phyloP scores from a whole-genome alignment of 2,113 vertebrate species.

The Chloropsis cyanopogon region DNA sequence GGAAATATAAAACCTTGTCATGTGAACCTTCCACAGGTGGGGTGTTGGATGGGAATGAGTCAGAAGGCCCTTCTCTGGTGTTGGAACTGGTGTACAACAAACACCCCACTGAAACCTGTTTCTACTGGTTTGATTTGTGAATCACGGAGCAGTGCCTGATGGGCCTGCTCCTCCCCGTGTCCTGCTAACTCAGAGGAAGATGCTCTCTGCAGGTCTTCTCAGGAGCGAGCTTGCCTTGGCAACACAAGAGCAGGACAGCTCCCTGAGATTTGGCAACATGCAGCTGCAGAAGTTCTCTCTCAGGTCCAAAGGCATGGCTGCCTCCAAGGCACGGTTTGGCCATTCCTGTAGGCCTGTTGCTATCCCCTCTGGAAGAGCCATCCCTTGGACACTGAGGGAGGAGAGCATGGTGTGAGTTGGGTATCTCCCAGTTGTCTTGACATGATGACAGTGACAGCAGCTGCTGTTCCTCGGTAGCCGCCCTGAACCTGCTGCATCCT shows the following conservation, averaged over 20 bases:
- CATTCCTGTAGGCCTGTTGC: background rate
- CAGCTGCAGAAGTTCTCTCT: background rate
- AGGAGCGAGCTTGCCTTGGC: background rate
- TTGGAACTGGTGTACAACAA: background rate
- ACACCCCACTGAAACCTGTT: conserved; percentile 33
- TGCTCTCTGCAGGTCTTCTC: background rate
- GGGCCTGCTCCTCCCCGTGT: background rate
- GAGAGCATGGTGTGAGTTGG: background rate
- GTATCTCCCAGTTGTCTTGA: background rate
- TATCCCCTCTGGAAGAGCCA: accelerated
- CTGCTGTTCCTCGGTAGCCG: background rate
- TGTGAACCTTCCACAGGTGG: conserved; percentile 16
- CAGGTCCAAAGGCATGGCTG: background rate
- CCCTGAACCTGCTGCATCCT: background rate
- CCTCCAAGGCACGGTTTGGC: background rate
- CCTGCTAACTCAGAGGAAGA: background rate
- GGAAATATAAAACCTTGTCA: background rate
- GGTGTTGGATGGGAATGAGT: conserved; percentile 21
- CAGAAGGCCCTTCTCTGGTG: conserved; percentile 2
- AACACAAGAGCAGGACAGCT: background rate
- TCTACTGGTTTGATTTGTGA: conserved; percentile 43
- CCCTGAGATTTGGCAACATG: background rate
- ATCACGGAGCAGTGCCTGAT: background rate
- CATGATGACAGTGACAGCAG: background rate
- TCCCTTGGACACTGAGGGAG: background rate